These are phyloP conservation scores for Drosophila merina DNA, from an alignment of 2,888 invertebrate genomes.

Conservation along the genomic window DNA sequence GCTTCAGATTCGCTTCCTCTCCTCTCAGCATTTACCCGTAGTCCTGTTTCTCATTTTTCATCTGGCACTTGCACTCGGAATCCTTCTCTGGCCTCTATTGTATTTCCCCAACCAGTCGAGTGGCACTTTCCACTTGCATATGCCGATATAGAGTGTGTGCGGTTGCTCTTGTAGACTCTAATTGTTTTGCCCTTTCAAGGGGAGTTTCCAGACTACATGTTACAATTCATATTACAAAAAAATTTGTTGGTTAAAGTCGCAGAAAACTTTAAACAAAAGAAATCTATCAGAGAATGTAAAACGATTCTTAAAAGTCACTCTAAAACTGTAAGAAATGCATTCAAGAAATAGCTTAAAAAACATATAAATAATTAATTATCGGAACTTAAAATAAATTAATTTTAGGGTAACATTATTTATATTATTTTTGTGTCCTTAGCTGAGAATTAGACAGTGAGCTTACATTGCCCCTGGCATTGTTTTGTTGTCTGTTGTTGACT, in stretches of 20 bases:
- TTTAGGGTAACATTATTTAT: too few species aligned
- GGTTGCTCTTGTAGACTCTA: conserved; percentile 10
- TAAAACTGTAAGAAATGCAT: too few species aligned
- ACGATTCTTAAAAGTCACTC: too few species aligned
- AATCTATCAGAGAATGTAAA: too few species aligned
- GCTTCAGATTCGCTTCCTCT: conserved; percentile 4
- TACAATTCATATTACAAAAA: background rate
- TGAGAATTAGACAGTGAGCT: conserved; percentile 22
- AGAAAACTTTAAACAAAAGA: too few species aligned
- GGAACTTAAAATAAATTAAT: too few species aligned
- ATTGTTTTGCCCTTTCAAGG: conserved; percentile 11
- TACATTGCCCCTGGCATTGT: conserved; percentile 24
- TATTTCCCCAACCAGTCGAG: conserved; percentile 52
- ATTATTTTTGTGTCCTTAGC: background rate
- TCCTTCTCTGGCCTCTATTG: conserved; percentile 36
- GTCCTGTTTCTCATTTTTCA: conserved; percentile 4
- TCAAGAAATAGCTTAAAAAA: too few species aligned
- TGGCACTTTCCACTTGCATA: conserved; percentile 59
- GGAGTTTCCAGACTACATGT: background rate
- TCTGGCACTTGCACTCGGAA: conserved; percentile 9
- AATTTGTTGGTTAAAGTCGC: too few species aligned
- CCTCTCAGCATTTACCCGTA: conserved; percentile 13
- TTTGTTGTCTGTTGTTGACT: conserved; percentile 28
- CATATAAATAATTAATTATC: too few species aligned
- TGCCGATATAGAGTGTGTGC: conserved; percentile 14